phyloP scores from a whole-genome alignment of 2,113 vertebrate genomes.

The Notarius quadriscutis region DNA sequence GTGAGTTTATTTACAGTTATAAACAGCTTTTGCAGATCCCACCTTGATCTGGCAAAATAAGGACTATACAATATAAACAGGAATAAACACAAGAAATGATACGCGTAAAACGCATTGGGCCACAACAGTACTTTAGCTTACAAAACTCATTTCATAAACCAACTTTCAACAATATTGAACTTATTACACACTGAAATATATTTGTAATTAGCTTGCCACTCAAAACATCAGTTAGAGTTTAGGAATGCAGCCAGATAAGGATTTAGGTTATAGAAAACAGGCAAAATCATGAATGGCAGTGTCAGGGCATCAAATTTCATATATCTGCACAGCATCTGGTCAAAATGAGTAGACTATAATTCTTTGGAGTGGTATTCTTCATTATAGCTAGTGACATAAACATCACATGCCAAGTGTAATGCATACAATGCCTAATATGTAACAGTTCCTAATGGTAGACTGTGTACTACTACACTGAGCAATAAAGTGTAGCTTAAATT shows the following conservation, averaged over 20 bases:
- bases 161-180: slow-evolving; percentile 17
- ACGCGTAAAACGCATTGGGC: slow-evolving; percentile 46
- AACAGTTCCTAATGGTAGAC: background rate
- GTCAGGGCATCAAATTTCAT: background rate
- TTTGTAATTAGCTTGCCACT: slow-evolving; percentile 22
- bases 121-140: slow-evolving; percentile 39
- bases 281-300: slow-evolving; percentile 36
- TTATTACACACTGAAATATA: background rate
- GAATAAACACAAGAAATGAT: slow-evolving; percentile 71
- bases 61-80: slow-evolving; percentile 66
- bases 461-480: background rate
- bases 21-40: slow-evolving; percentile 64
- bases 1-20: slow-evolving; percentile 73
- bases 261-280: slow-evolving; percentile 35
- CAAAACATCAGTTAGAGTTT: slow-evolving; percentile 28
- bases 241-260: slow-evolving; percentile 9
- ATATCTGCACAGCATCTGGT: slow-evolving; percentile 46
- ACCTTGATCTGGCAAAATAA: slow-evolving; percentile 64
- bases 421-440: background rate
- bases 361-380: slow-evolving; percentile 20
- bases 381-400: background rate
- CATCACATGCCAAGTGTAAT: background rate
- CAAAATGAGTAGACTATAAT: slow-evolving; percentile 14
- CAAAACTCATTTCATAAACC: slow-evolving; percentile 23
- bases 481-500: slow-evolving; percentile 4